Evolutionary conservation across 2,113 vertebrate genomes (phyloP).

Genomic region (Rhea americana): DNA sequence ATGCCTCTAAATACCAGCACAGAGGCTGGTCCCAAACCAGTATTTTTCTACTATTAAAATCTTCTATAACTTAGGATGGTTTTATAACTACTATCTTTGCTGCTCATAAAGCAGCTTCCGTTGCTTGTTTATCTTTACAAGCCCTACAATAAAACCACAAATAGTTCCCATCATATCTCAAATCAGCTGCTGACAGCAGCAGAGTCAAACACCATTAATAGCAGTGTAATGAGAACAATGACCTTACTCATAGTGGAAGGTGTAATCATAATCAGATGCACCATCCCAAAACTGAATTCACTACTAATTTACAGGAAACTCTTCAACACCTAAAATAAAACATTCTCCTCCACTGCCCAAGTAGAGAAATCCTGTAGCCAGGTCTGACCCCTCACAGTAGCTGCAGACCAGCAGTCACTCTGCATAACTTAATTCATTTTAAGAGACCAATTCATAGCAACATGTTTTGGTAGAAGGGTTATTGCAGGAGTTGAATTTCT

Average conservation of each 20-base stretch:
- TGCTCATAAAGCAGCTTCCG: background rate
- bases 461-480: background rate
- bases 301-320: slow-evolving; percentile 6
- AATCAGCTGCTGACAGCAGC: background rate
- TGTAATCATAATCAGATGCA: background rate
- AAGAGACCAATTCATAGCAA: background rate
- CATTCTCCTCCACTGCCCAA: background rate
- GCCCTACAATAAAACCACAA: background rate
- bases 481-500: background rate
- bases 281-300: background rate
- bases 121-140: background rate
- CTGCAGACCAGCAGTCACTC: background rate
- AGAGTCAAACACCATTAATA: slow-evolving; percentile 1
- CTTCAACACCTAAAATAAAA: background rate
- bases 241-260: slow-evolving; percentile 10
- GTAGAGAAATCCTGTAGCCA: background rate
- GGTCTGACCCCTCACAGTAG: background rate
- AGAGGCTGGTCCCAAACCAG: background rate
- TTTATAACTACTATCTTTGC: background rate
- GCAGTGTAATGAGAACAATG: background rate
- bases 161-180: background rate
- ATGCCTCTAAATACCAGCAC: background rate
- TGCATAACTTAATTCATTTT: slow-evolving; percentile 13
- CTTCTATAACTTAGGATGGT: background rate
- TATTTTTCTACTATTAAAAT: background rate